Base-by-base conservation (phyloP, 2,888 invertebrate genomes). In the Gerris lacustris region DNA sequence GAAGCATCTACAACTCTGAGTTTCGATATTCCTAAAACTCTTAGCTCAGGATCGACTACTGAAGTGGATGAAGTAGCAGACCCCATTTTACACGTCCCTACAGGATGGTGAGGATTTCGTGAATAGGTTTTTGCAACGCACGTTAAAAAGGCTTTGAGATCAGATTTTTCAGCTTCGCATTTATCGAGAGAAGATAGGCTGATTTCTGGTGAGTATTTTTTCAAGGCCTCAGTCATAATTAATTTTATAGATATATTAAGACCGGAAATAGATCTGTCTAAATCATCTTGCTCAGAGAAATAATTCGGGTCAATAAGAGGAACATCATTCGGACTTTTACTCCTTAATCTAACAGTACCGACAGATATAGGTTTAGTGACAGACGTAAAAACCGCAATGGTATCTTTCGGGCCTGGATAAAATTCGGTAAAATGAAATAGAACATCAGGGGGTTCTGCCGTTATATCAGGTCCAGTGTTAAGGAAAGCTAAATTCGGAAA, bases 1-100 rank as follows among this genome's bases (percentile, higher is more conserved):
- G 87, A 87, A 2, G 88, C 86, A 79, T 89, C 89, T 2, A 87
- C 87, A 66, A 89, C 88, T 6, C 89, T 82, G 44, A 89, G 81
- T 0, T 86, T 81, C 77, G 85, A 84, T 2, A 89, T 80, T 0
- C 88, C 88, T 78, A 87, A 84, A 43, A 87, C 87, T 84, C 75
- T 74, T 6, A 81, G 75, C 66, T 77, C 73, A 55, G 78, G 78
- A 73, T 81, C 80, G 2, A 83, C 82, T 7, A 82, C 82, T 0
- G 80, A 77, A 43, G 76, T 77, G 1, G 76, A 74, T 72, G 81
- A 80, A 69, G 78, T 77, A 43, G 76, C 74, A 6, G 78, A 76
- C 0, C 81, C 81, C 79, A 80, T 80, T 71, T 77, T 78, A 45
- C 79, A 78, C 0, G 80, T 80, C 79, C 80, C 69, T 69, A 75